Base-by-base conservation (phyloP, 2,888 invertebrate genomes). In the Drosophila multiciliata region DNA sequence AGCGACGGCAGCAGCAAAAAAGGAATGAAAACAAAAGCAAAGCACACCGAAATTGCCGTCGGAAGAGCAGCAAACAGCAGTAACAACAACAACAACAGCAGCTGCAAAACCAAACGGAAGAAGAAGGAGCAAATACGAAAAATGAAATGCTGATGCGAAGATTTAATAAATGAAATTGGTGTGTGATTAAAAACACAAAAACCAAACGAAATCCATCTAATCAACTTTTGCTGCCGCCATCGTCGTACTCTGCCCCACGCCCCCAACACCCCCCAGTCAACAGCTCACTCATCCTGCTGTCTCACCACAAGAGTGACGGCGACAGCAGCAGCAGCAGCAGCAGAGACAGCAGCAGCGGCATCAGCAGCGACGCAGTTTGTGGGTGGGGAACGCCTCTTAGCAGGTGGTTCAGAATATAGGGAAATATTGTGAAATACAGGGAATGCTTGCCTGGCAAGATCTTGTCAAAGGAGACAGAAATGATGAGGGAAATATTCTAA, bases 171-270 rank as follows among this genome's bases (percentile, higher is more conserved):
- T 91, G 92, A 92, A 92, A 92, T 92, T 92, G 92, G 92, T 92
- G 92, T 92, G 92, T 92, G 92, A 92, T 92, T 92, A 92, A 92
- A 92, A 92, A 92, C 92, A 92, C 92, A 92, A 92, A 92, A 92
- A 91, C 92, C 91, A 91, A 91, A 91, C 91, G 92, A 92, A 92
- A 91, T 92, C 92, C 92, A 92, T 92, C 92, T 92, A 92, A 92
- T 92, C 92, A 92, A 91, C 90, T 92, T 91, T 91, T 90, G 84
- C 86, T 87, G 82, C 87, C 79, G 60, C 78, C 73, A 57, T 62
- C 72, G 62, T 70, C 59, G 60, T 60, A n/a, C 53, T 62, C 49
- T 36, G 36, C 20, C 23, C n/a, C 26, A 49, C 33, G 9, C 52
- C 12, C 40, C 20, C 57, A 26, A n/a, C 29, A 17, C 17, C 9